Conservation (phyloP, 1,140 invertebrate species). For the Aethina tumida region DNA sequence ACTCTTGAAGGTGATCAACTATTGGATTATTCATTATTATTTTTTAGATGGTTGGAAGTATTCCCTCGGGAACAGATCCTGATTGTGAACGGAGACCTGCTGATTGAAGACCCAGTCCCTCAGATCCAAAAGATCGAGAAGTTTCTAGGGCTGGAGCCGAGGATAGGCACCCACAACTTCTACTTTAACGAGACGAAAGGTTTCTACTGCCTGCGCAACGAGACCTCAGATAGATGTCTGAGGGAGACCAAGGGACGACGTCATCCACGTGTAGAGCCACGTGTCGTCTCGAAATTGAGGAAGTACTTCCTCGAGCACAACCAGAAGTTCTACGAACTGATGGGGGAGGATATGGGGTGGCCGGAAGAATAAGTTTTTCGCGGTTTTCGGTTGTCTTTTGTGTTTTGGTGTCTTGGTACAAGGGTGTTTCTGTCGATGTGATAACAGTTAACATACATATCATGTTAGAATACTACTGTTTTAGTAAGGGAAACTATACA, state of each 20-base stretch:
- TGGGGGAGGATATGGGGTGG: conserved; percentile 88
- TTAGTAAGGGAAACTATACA: too few relatives aligned
- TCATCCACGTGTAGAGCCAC: conserved; percentile 78
- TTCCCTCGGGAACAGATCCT: conserved; percentile 86
- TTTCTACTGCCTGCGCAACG: conserved; percentile 88
- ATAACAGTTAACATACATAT: too few relatives aligned
- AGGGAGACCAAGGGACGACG: conserved; percentile 89
- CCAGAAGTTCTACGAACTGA: conserved; percentile 87
- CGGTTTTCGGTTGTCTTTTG: too few relatives aligned
- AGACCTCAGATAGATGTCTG: conserved; percentile 81
- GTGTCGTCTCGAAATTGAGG: conserved; percentile 76
- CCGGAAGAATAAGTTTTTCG: conserved; percentile 66
- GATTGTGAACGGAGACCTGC: conserved; percentile 88
- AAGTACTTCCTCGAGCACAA: conserved; percentile 94
- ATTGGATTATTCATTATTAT: not conserved
- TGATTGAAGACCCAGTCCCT: conserved; percentile 89
- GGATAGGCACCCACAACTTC: conserved; percentile 81
- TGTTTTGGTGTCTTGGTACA: too few relatives aligned
- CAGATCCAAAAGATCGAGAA: conserved; percentile 80
- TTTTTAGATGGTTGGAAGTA: conserved; percentile 60
- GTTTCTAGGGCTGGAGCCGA: conserved; percentile 73
- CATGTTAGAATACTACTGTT: too few relatives aligned
- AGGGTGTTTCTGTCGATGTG: too few relatives aligned
- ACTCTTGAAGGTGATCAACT: not conserved
- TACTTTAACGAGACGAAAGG: conserved; percentile 96